Evolutionary conservation across 2,797 vertebrate genomes (phyloP).

Genomic region (Lacerta agilis): DNA sequence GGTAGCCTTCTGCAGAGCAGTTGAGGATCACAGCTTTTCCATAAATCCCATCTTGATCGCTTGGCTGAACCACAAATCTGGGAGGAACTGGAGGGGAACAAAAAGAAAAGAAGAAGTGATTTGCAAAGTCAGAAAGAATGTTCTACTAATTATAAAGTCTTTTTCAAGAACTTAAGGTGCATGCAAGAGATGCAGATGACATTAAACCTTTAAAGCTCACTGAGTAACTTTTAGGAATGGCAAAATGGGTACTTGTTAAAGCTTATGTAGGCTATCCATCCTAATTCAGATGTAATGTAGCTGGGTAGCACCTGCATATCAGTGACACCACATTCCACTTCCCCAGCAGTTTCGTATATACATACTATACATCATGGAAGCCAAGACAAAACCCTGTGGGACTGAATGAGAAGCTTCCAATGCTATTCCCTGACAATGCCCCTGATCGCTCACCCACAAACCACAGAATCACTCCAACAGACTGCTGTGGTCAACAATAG

Average conservation of each 20-base stretch:
- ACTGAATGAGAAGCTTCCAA: too few species aligned
- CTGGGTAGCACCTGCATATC: too few species aligned
- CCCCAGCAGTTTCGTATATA: too few species aligned
- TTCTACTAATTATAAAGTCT: not conserved
- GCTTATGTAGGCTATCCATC: too few species aligned
- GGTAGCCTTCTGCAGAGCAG: constrained; percentile 97
- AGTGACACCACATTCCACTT: too few species aligned
- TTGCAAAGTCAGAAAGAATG: not conserved
- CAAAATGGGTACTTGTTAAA: not conserved
- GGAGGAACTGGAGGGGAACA: constrained; percentile 88
- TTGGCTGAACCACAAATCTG: constrained; percentile 97
- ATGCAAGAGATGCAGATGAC: not conserved
- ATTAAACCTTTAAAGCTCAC: not conserved
- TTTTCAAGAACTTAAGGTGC: not conserved
- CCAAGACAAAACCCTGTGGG: too few species aligned
- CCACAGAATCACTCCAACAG: too few species aligned
- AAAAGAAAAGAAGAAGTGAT: not conserved
- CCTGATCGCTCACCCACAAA: too few species aligned
- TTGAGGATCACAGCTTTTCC: constrained; percentile 97
- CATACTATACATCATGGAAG: too few species aligned
- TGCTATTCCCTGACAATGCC: too few species aligned
- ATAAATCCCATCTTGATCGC: constrained; percentile 97
- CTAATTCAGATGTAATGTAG: too few species aligned
- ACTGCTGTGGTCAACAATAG: not conserved
- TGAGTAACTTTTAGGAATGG: too few species aligned